These are phyloP conservation scores for Oncorhynchus kisutch DNA, from an alignment of 2,113 vertebrate species.

Conservation along the genomic window DNA sequence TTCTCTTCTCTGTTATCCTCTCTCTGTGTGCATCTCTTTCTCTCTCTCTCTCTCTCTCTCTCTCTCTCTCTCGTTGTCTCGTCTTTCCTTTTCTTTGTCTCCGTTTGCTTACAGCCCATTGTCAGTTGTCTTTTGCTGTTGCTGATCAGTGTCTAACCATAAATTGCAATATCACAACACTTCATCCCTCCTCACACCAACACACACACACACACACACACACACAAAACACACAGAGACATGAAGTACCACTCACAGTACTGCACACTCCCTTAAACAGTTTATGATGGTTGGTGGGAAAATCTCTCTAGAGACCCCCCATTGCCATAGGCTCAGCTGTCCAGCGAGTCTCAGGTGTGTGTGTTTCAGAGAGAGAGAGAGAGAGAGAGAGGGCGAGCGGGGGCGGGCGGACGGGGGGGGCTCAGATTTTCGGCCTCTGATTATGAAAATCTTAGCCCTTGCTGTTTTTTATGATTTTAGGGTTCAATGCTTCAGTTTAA, in stretches of 20 bases:
- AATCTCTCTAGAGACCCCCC: slow-evolving; percentile 70
- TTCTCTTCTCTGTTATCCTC: slow-evolving; percentile 60
- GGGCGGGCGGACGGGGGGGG: too few species aligned
- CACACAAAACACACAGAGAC: slow-evolving; percentile 40
- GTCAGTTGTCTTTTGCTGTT: background rate
- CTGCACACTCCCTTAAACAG: slow-evolving; percentile 56
- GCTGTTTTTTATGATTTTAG: too few species aligned
- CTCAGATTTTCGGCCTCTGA: too few species aligned
- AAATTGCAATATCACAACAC: background rate
- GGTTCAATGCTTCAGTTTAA: too few species aligned
- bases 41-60: slow-evolving; percentile 14
- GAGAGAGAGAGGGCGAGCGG: background rate
- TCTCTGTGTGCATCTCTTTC: slow-evolving; percentile 24
- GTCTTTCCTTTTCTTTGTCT: background rate
- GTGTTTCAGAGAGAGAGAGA: slow-evolving; percentile 34
- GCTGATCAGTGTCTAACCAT: background rate
- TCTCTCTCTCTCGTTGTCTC: slow-evolving; percentile 5
- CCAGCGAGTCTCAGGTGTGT: slow-evolving; percentile 66
- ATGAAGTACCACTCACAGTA: slow-evolving; percentile 44
- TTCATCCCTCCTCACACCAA: slow-evolving; percentile 15
- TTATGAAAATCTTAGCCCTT: too few species aligned
- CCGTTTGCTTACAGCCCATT: background rate
- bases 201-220: slow-evolving; percentile 27
- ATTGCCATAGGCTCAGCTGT: slow-evolving; percentile 70
- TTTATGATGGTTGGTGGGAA: slow-evolving; percentile 73